Percentiles rank a stretch among this genome's conserved stretches.
Conservation (phyloP, 2,797 vertebrate species). For the Rhodeus uyekii region DNA sequence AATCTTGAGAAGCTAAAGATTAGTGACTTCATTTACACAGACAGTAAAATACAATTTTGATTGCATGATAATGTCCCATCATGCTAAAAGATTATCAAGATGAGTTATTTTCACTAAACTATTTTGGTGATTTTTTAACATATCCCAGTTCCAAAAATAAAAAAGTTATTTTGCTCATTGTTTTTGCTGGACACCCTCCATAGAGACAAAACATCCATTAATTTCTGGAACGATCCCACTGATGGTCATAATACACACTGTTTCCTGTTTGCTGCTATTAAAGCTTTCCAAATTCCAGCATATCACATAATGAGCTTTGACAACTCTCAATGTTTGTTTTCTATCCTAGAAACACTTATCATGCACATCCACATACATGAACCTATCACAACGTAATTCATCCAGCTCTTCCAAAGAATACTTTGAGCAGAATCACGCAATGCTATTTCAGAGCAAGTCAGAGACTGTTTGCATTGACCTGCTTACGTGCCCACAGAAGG, state of each 20-base stretch:
- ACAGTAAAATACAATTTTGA: background rate
- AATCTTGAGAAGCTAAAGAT: background rate
- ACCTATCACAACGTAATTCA: constrained; percentile 39
- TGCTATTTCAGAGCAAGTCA: constrained; percentile 44
- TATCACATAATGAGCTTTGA: constrained; percentile 15
- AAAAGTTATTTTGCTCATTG: constrained; percentile 8
- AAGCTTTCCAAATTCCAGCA: constrained; percentile 36
- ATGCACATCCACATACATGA: background rate
- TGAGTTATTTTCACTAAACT: background rate
- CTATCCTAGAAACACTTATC: constrained; percentile 2
- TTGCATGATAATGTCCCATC: background rate
- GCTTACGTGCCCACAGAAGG: constrained; percentile 50
- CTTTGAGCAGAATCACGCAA: constrained; percentile 9
- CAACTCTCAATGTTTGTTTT: background rate
- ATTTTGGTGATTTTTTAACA: background rate
- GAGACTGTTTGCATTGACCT: constrained; percentile 34
- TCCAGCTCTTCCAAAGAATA: background rate
- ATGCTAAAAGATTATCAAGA: constrained; percentile 1
- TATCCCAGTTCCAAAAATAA: background rate
- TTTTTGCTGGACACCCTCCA: constrained; percentile 8
- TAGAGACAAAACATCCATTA: constrained; percentile 1
- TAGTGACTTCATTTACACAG: background rate
- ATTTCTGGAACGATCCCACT: constrained; percentile 26
- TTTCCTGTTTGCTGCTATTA: constrained; percentile 35
- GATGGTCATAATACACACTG: constrained; percentile 23